Conservation (phyloP, 2,888 invertebrate genomes). For the Apantesis nais region DNA sequence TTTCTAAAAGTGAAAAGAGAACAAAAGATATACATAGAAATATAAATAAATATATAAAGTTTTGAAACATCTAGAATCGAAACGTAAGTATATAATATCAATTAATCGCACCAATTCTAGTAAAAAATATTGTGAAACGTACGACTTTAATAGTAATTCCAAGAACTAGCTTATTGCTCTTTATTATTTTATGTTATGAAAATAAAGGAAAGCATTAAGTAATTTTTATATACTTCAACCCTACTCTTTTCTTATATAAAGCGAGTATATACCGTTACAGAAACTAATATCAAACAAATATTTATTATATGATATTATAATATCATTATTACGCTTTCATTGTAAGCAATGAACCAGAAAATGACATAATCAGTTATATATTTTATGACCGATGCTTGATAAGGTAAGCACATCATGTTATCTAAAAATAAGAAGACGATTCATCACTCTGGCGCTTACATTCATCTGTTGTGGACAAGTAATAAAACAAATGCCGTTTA, state of each 20-base stretch:
- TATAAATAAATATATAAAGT: background rate
- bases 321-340: constrained; percentile 2
- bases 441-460: constrained; percentile 40
- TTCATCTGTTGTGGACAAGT: constrained; percentile 41
- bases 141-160: background rate
- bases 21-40: no score
- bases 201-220: background rate
- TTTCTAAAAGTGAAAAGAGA: background rate
- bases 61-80: background rate
- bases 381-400: constrained; percentile 28
- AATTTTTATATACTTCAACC: background rate
- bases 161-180: background rate
- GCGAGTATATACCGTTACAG: background rate
- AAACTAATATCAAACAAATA: background rate
- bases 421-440: constrained; percentile 46
- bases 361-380: constrained; percentile 23
- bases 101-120: no score
- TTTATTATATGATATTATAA: background rate
- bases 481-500: constrained; percentile 45
- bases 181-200: background rate
- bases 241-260: background rate
- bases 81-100: background rate
- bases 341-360: constrained; percentile 16
- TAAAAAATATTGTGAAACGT: no score
- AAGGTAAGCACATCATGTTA: constrained; percentile 31